phyloP scores from a whole-genome alignment of 2,113 vertebrate genomes.

The Romanogobio albipinnatus region DNA sequence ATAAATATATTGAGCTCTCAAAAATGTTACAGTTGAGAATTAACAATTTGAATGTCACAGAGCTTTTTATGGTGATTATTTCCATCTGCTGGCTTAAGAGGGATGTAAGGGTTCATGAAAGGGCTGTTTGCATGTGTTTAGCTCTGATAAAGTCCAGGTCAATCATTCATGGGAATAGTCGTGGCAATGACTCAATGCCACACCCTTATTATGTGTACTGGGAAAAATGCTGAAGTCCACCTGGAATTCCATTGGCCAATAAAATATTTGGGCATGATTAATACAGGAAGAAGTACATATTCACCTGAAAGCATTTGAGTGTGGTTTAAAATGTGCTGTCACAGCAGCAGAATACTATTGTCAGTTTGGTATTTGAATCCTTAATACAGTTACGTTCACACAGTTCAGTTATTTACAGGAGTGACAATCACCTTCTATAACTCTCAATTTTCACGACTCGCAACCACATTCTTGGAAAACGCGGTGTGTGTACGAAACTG shows the following conservation, averaged over 20 bases:
- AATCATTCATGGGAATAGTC: slow-evolving; percentile 74
- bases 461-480: no score
- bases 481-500: no score
- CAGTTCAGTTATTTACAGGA: no score
- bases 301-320: not conserved
- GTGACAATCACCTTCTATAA: no score
- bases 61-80: slow-evolving; percentile 9
- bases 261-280: not conserved
- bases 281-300: not conserved
- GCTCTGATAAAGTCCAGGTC: slow-evolving; percentile 67
- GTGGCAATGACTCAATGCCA: slow-evolving; percentile 63
- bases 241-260: slow-evolving; percentile 24
- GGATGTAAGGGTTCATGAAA: not conserved
- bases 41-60: not conserved
- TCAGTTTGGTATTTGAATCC: no score
- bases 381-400: no score
- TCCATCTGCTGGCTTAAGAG: not conserved
- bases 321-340: not conserved
- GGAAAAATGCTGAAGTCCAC: slow-evolving; percentile 64
- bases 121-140: slow-evolving; percentile 21
- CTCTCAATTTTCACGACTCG: no score
- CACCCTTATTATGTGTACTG: slow-evolving; percentile 67
- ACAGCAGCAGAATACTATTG: no score
- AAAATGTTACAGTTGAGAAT: not conserved
- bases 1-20: not conserved